Evolutionary conservation across 92 coral and sea anemone species (phyloP), one percentile per base, ranked within the genome.

Genomic region (Paragorgia papillata): DNA sequence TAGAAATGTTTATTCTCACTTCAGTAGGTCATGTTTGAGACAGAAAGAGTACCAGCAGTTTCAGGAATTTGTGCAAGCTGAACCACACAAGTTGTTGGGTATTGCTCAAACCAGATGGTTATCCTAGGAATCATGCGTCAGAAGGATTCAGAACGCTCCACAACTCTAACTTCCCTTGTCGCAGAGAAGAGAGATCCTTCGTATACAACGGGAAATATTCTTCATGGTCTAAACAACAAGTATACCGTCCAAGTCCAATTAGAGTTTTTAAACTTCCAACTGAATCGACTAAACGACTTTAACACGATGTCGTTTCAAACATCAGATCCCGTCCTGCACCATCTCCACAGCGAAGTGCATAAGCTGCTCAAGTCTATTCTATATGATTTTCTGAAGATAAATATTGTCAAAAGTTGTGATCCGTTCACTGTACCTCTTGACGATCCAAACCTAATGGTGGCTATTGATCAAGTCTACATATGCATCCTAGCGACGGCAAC

Each of bases 71-170:
- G 79, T 71, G 54, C 48, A 62, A 76, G 88, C 79, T 57, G 84
- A 78, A 30, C 70, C 84, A 22, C 60, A 78, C 34, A 84, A 84
- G 69, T 58, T 78, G 66, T 76, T 83, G 58, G 64, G 79, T 57
- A 73, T 56, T 44, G 70, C 82, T 73, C 65, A 80, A 48, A 83
- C 83, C 66, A 66, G 83, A 24, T 83, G 82, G 87, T 76, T 83
- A 56, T 83, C 87, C 21, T 80, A 75, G 24, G 76, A 74, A 75
- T 74, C 75, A 66, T 83, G 87, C 71, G 28, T 65, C 24, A 76
- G 67, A 62, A 48, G 79, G 46, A 34, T 83, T 83, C 87, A 44
- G 75, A 82, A 82, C 75, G 86, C 86, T 76, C 59, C 65, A 24
- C 75, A 64, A 37, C 76, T 69, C 68, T 74, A 41, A 74, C 37